These are phyloP conservation scores for Drosophila lutescens DNA, from an alignment of 2,888 invertebrate species.

Conservation along the genomic window DNA sequence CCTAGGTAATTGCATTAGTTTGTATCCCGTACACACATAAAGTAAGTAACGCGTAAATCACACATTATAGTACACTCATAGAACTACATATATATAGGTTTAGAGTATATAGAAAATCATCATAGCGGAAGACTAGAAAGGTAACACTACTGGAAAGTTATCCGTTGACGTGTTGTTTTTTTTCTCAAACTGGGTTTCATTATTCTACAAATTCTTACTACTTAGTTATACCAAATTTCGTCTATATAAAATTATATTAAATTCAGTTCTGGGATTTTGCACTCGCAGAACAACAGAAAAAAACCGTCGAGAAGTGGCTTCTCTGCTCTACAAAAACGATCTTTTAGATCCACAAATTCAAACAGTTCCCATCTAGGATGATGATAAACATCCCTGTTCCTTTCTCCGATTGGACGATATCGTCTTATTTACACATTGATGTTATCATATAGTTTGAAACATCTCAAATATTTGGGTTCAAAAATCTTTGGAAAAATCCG, in stretches of 20 bases:
- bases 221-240: slow-evolving; percentile 32
- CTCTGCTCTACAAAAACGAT: slow-evolving; percentile 43
- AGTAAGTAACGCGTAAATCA: slow-evolving; percentile 74
- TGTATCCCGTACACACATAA: slow-evolving; percentile 54
- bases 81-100: slow-evolving; percentile 44
- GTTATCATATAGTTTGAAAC: not conserved
- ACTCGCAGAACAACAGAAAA: slow-evolving; percentile 38
- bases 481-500: not conserved
- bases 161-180: slow-evolving; percentile 60
- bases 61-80: slow-evolving; percentile 55
- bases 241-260: slow-evolving; percentile 14
- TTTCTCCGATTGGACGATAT: not conserved
- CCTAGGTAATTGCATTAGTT: slow-evolving; percentile 73
- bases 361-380: slow-evolving; percentile 12
- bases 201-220: slow-evolving; percentile 57
- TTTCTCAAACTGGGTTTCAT: slow-evolving; percentile 16
- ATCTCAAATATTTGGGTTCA: not conserved
- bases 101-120: slow-evolving; percentile 49
- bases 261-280: slow-evolving; percentile 42
- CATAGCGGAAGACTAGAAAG: slow-evolving; percentile 73
- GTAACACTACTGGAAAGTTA: slow-evolving; percentile 79
- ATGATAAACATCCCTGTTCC: slow-evolving; percentile 3
- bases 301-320: slow-evolving; percentile 27
- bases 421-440: not conserved
- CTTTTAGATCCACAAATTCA: slow-evolving; percentile 49